A percentile compares a stretch with the other conserved stretches of the same genome.
phyloP scores from a whole-genome alignment of 2,888 invertebrate species.

The Calephelis perditalis region DNA sequence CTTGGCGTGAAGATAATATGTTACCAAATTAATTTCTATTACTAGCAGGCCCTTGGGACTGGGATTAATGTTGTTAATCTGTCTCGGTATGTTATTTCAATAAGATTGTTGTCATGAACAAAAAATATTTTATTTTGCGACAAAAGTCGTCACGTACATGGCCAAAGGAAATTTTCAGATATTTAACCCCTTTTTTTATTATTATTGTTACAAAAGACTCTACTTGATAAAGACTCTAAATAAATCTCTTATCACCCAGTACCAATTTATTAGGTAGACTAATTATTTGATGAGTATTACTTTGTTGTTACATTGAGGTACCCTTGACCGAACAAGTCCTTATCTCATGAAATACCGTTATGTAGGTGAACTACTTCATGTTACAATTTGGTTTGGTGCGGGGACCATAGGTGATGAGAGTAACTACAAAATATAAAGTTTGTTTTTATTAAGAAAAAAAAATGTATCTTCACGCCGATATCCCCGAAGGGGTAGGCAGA shows the following conservation, averaged over 20 bases:
- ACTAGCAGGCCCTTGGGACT: too few relatives aligned
- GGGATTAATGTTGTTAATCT: too few relatives aligned
- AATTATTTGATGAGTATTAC: not conserved
- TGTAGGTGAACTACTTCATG: not conserved
- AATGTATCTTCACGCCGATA: too few relatives aligned
- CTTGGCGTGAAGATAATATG: too few relatives aligned
- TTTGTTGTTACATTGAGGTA: not conserved
- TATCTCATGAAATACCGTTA: not conserved
- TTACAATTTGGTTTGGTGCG: not conserved
- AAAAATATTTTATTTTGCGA: not conserved
- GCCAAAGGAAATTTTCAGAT: not conserved
- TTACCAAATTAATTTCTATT: too few relatives aligned
- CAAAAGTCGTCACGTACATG: not conserved
- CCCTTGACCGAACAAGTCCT: not conserved
- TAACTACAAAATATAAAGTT: too few relatives aligned
- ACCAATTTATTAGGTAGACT: not conserved
- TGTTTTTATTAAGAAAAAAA: too few relatives aligned
- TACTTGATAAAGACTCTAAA: not conserved
- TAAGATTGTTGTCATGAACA: too few relatives aligned
- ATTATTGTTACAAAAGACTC: not conserved
- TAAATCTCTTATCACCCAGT: not conserved
- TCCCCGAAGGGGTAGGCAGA: too few relatives aligned
- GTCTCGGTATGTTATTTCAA: too few relatives aligned
- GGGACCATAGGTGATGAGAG: not conserved
- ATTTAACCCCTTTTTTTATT: not conserved